Conservation (phyloP, 2,113 vertebrate genomes). For the Pipa parva region DNA sequence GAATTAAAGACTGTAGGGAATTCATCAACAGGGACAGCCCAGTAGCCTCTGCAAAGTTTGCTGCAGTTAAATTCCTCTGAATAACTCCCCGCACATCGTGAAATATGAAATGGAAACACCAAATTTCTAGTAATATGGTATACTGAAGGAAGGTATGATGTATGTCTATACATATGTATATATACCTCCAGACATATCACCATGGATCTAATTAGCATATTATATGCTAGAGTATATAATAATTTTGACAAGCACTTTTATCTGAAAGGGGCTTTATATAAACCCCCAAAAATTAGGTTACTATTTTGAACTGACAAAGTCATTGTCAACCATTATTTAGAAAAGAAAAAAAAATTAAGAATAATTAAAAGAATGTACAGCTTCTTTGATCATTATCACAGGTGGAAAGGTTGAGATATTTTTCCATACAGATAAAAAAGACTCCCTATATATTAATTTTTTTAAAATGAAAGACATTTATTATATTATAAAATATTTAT, state of each 20-base stretch:
- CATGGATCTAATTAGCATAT: too few relatives aligned
- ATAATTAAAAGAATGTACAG: background rate
- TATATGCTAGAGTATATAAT: too few relatives aligned
- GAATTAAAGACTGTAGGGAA: too few relatives aligned
- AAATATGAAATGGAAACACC: too few relatives aligned
- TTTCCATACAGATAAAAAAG: background rate
- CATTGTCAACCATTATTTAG: background rate
- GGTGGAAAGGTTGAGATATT: background rate
- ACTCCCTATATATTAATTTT: constrained; percentile 5
- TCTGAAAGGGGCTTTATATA: background rate
- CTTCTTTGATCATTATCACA: background rate
- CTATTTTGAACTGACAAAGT: background rate
- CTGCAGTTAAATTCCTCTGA: too few relatives aligned
- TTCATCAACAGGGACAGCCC: too few relatives aligned
- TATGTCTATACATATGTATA: too few relatives aligned
- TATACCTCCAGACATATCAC: too few relatives aligned
- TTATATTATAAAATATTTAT: constrained; percentile 34
- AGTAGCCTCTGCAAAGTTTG: too few relatives aligned
- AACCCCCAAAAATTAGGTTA: background rate
- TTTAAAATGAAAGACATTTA: constrained; percentile 20
- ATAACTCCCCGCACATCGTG: too few relatives aligned
- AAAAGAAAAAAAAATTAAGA: background rate
- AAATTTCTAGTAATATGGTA: too few relatives aligned
- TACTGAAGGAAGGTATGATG: too few relatives aligned
- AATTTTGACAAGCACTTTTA: background rate